Base-by-base conservation (phyloP, 2,888 invertebrate species). In the Drepana falcataria region DNA sequence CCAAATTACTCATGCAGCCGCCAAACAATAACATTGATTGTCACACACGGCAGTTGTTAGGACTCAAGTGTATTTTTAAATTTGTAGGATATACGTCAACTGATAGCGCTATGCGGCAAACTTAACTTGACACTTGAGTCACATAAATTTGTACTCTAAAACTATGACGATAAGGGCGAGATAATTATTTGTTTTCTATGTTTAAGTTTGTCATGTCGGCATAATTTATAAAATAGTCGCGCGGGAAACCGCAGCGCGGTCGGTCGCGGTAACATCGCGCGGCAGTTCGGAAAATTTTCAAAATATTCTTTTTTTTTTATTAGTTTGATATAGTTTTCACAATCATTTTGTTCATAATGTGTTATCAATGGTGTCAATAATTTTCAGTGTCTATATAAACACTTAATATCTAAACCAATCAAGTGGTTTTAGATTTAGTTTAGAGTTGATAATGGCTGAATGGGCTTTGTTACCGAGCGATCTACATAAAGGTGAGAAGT, bases 181-280 rank as follows among this genome's bases (percentile, higher is more conserved):
- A 47, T 33, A 35, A 2, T 9, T 47, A 53, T 41, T 48, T 55
- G 57, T 53, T 53, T 55, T 56, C 21, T 21, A 3, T 48, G 47
- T 35, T 47, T 56, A 61, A 54, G 55, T 57, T 62, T 60, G 60
- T 56, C 5, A 59, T 40, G 54, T 58, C 55, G 53, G 54, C 34
- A 44, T 34, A 21, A 51, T 37, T 4, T 48, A 53, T 55, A 63
- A 59, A 65, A 60, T 68, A 86, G 87, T 85, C 60, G 73, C 82
- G 86, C 87, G 87, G 78, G 81, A 83, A 83, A 75, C 66, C 74
- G 79, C 79, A 68, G 35, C 57, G 65, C 53, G 71, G 35, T 35
- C 54, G 64, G 75, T 60, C 64, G 77, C 51, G 40, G 51, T 40
- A 37, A 1, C 48, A 52, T 60, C 58, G 56, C 54, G 59, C 59